phyloP scores from a whole-genome alignment of 1,140 invertebrate genomes.

The Kradibia gibbosae region DNA sequence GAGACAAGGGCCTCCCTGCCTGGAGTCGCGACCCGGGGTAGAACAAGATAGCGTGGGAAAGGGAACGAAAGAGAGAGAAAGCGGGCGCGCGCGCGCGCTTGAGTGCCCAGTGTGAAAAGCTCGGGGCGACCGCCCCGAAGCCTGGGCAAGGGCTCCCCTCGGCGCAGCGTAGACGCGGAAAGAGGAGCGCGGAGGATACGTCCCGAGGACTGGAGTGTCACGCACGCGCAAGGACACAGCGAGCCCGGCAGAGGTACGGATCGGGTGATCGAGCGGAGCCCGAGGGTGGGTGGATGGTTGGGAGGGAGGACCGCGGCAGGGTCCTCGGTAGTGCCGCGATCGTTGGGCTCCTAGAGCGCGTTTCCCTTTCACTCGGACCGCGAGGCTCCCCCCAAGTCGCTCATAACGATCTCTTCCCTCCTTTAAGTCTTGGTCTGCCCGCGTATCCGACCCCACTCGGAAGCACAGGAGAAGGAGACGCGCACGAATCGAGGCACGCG shows the following conservation, averaged over 20 bases:
- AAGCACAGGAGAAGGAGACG: too few species aligned
- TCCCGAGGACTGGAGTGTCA: too few species aligned
- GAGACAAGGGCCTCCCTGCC: not conserved
- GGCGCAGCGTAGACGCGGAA: too few species aligned
- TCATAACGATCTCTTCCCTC: conserved; percentile 33
- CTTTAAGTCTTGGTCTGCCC: not conserved
- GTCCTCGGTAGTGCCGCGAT: not conserved
- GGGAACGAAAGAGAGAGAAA: not conserved
- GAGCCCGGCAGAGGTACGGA: too few species aligned
- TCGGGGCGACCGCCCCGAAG: too few species aligned
- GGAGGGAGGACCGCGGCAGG: too few species aligned
- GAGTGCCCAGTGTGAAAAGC: not conserved
- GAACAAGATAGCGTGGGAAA: not conserved
- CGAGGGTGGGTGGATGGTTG: too few species aligned
- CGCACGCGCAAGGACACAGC: not conserved
- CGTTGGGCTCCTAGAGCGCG: not conserved
- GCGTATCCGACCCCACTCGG: too few species aligned
- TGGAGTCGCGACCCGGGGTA: not conserved
- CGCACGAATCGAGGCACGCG: not conserved
- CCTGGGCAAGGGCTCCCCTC: too few species aligned
- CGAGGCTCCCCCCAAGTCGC: conserved; percentile 22
- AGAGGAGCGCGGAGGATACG: too few species aligned
- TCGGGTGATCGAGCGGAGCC: too few species aligned
- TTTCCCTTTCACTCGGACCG: conserved; percentile 41
- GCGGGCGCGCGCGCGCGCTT: not conserved